Percentiles rank a stretch among this genome's conserved stretches.
These are phyloP conservation scores for Prorops nasuta DNA, from an alignment of 1,140 invertebrate species.

Conservation along the genomic window DNA sequence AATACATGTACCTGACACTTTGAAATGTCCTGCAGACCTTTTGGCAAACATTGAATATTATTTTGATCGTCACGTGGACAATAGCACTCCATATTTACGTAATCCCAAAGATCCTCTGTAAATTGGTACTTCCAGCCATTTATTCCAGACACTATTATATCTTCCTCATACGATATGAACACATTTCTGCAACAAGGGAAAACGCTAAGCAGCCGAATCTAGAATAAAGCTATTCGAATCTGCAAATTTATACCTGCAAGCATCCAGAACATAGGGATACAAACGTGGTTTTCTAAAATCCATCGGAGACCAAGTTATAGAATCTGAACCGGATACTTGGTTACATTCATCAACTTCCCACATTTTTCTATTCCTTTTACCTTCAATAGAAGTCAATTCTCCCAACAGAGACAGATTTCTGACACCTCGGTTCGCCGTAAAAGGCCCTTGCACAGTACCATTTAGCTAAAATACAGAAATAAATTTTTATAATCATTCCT, in stretches of 20 bases:
- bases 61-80: constrained; percentile 16
- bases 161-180: constrained; percentile 4
- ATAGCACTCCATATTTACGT: constrained; percentile 19
- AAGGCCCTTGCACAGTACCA: constrained; percentile 21
- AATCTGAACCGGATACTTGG: constrained; percentile 21
- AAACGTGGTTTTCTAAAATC: constrained; percentile 3
- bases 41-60: constrained; percentile 11
- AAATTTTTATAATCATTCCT: not conserved
- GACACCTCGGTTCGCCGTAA: constrained; percentile 24
- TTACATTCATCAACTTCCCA: constrained; percentile 28
- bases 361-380: constrained; percentile 7
- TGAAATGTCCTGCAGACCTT: constrained; percentile 25
- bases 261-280: constrained; percentile 11
- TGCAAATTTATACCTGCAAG: constrained; percentile 21
- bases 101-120: constrained; percentile 8
- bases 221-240: too few species aligned
- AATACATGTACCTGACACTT: constrained; percentile 27
- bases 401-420: constrained; percentile 20
- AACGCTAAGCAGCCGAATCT: too few species aligned
- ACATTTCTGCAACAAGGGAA: constrained; percentile 9
- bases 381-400: constrained; percentile 15
- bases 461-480: constrained; percentile 16
- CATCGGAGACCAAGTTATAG: constrained; percentile 22
- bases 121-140: constrained; percentile 15
- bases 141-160: constrained; percentile 12